Conservation (phyloP, 2,888 invertebrate species). For the Agrotis segetum region DNA sequence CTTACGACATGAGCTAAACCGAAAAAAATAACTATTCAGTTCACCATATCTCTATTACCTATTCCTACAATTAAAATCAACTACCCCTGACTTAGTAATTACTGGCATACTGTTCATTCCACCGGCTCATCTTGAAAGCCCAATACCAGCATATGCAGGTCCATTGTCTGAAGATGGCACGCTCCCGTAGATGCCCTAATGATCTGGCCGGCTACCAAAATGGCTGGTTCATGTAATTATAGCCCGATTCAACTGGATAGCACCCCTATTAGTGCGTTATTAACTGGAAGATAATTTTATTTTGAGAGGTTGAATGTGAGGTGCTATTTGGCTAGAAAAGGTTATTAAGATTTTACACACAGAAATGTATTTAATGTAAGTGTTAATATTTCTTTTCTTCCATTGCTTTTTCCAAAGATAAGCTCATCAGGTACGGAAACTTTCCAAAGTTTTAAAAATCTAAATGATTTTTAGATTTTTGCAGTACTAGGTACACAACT, state of each 20-base stretch:
- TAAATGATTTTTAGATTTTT: no score
- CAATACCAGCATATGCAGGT: slow-evolving; percentile 21
- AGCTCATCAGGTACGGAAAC: no score
- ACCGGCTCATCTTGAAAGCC: slow-evolving; percentile 9
- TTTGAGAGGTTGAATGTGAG: background rate
- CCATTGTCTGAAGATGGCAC: slow-evolving; percentile 50
- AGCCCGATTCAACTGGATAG: slow-evolving; percentile 21
- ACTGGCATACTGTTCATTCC: slow-evolving; percentile 17
- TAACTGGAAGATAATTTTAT: background rate
- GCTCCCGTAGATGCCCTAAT: slow-evolving; percentile 37
- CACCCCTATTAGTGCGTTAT: slow-evolving; percentile 2
- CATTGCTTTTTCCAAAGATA: no score
- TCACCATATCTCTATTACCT: background rate
- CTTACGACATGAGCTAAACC: no score
- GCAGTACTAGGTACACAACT: background rate
- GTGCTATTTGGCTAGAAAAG: background rate
- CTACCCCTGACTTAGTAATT: slow-evolving; percentile 19
- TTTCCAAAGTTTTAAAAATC: no score
- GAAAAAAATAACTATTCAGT: background rate
- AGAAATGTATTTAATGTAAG: no score
- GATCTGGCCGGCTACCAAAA: slow-evolving; percentile 48
- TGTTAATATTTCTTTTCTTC: background rate
- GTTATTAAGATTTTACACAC: background rate
- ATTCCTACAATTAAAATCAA: background rate
- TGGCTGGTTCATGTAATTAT: slow-evolving; percentile 32